Percentiles rank a stretch among this genome's conserved stretches.
Evolutionary conservation across 2,797 vertebrate genomes (phyloP).

Genomic region (Chlorospingus semifuscus): DNA sequence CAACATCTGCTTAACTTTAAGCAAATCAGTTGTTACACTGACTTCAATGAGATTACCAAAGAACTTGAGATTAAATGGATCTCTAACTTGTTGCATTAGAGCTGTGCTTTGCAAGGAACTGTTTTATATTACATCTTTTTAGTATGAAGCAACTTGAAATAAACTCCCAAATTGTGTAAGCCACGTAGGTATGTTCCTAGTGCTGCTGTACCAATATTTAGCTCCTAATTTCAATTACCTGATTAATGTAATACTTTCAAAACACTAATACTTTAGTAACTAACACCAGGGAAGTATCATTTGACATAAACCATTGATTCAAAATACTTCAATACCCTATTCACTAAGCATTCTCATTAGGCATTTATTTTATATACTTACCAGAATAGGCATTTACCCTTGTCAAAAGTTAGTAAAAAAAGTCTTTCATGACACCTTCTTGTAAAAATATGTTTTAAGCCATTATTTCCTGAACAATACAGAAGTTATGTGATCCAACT

Average conservation of each 20-base stretch:
- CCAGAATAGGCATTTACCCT: slow-evolving; percentile 27
- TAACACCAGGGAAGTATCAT: not conserved
- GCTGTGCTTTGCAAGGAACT: not conserved
- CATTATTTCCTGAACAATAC: not conserved
- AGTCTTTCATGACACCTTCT: slow-evolving; percentile 7
- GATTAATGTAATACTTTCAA: not conserved
- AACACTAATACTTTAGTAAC: not conserved
- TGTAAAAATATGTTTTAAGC: slow-evolving; percentile 13
- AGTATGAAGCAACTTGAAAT: not conserved
- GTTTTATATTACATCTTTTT: not conserved
- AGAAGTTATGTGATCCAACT: not conserved
- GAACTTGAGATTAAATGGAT: not conserved
- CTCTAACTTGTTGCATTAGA: not conserved
- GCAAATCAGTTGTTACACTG: not conserved
- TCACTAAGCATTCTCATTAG: not conserved
- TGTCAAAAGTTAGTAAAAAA: not conserved
- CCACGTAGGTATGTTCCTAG: not conserved
- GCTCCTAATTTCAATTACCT: not conserved
- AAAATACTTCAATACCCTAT: not conserved
- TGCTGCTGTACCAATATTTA: slow-evolving; percentile 15
- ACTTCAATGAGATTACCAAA: not conserved
- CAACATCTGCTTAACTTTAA: not conserved
- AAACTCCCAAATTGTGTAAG: not conserved
- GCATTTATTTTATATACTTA: slow-evolving; percentile 28
- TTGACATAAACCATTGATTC: not conserved